Base-by-base conservation (phyloP, 2,113 vertebrate genomes). In the Rhipidura dahli region DNA sequence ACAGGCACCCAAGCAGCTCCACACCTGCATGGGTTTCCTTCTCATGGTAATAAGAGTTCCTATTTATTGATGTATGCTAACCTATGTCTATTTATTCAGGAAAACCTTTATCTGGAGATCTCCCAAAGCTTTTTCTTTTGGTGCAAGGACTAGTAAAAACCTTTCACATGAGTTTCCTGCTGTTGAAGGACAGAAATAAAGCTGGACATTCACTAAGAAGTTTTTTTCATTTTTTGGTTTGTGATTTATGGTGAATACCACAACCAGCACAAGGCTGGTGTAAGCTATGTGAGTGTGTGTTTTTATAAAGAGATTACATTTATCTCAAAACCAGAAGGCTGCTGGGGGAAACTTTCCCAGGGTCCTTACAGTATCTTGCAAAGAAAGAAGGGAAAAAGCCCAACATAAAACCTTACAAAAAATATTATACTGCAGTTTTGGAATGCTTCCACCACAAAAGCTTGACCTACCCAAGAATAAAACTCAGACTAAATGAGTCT, bases 231-330 rank as follows among this genome's bases (percentile, higher is more conserved):
- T 78, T 50, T 84, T 44, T 40, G 44, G 27, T 44, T 39, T 7
- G 39, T 82, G 82, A 84, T 78, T 94, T 64, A 66, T 10, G 33
- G 39, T 0, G 2, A 80, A 33, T 21, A 35, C 31, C n/a, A 28
- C 39, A 53, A 59, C 53, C 72, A 91, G 56, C 51, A 77, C 39
- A 39, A 72, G 40, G 40, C 57, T 85, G 75, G 37, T 53, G 28
- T 76, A 60, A 87, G 63, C 44, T 54, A 4, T 16, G 42, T 26
- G 39, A 76, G 23, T 30, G 69, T 82, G 50, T 89, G 70, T 83
- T 96, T 95, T 91, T 56, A 40, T 44, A 71, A 77, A 75, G 61
- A 91, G 87, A 85, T 90, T 93, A 87, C 49, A 40, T 85, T 95
- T 85, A 93, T 93, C 85, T 84, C 66, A 40, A 69, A 96, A 65